Percentiles rank a stretch among this genome's conserved stretches.
These are phyloP conservation scores for Idris sp. DNA, from an alignment of 1,140 invertebrate species.

Conservation along the genomic window DNA sequence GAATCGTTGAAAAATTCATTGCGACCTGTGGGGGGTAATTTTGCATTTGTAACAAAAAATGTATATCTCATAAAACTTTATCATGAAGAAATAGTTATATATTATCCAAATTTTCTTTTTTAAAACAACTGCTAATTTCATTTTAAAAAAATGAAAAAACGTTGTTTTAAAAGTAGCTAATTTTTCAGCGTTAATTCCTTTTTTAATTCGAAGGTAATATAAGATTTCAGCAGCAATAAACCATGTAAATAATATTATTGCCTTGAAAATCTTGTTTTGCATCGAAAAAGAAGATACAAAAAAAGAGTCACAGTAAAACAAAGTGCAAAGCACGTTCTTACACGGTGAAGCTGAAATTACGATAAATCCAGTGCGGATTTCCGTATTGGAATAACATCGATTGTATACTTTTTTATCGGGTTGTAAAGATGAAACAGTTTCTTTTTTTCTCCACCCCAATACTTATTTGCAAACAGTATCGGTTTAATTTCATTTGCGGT, in stretches of 20 bases:
- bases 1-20: slow-evolving; percentile 15
- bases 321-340: slow-evolving; percentile 21
- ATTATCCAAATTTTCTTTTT: too few relatives aligned
- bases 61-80: too few relatives aligned
- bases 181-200: slow-evolving; percentile 45
- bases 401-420: background rate
- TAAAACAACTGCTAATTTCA: too few relatives aligned
- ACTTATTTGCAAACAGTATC: slow-evolving; percentile 21
- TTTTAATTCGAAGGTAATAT: too few relatives aligned
- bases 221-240: too few relatives aligned
- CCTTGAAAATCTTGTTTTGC: slow-evolving; percentile 15
- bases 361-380: slow-evolving; percentile 7
- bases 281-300: slow-evolving; percentile 6
- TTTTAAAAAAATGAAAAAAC: too few relatives aligned
- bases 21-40: too few relatives aligned
- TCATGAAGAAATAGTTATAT: too few relatives aligned
- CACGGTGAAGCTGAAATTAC: background rate
- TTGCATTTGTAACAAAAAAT: too few relatives aligned
- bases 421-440: slow-evolving; percentile 26
- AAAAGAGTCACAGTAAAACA: slow-evolving; percentile 25
- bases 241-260: slow-evolving; percentile 15
- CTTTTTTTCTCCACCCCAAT: slow-evolving; percentile 10
- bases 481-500: slow-evolving; percentile 40
- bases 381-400: slow-evolving; percentile 25
- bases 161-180: too few relatives aligned